These are phyloP conservation scores for Luperina nickerlii DNA, from an alignment of 2,888 invertebrate genomes.

Conservation along the genomic window DNA sequence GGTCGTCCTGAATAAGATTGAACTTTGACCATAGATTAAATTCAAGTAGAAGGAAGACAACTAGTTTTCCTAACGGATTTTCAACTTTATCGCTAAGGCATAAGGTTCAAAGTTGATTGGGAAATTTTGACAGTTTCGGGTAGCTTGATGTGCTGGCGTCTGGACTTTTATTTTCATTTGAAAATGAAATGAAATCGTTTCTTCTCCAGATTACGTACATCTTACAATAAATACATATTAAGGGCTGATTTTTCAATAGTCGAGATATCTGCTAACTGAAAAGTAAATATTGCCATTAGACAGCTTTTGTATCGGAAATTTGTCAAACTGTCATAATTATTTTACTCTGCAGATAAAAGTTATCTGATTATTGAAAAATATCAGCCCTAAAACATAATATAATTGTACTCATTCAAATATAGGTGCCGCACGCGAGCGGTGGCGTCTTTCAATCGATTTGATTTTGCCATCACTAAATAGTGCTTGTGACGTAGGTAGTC, in stretches of 20 bases:
- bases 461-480: too few species aligned
- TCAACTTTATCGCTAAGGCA: too few species aligned
- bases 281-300: background rate
- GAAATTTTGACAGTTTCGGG: too few species aligned
- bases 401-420: background rate
- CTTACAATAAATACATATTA: background rate
- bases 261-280: background rate
- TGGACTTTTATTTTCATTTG: background rate
- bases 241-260: background rate
- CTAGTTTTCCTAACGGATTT: constrained; percentile 19
- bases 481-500: too few species aligned
- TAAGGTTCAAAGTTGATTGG: too few species aligned
- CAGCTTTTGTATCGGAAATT: background rate
- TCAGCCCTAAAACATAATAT: background rate
- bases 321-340: background rate
- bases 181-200: background rate
- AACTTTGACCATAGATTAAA: constrained; percentile 53
- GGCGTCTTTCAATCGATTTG: too few species aligned
- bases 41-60: constrained; percentile 23
- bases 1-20: constrained; percentile 50
- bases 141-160: too few species aligned
- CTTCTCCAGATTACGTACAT: background rate
- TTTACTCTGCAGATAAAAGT: background rate
- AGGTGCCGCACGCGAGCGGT: too few species aligned
- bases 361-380: background rate